These are phyloP conservation scores for Catamblyrhynchus diadema DNA, from an alignment of 2,797 vertebrate species.

Conservation along the genomic window DNA sequence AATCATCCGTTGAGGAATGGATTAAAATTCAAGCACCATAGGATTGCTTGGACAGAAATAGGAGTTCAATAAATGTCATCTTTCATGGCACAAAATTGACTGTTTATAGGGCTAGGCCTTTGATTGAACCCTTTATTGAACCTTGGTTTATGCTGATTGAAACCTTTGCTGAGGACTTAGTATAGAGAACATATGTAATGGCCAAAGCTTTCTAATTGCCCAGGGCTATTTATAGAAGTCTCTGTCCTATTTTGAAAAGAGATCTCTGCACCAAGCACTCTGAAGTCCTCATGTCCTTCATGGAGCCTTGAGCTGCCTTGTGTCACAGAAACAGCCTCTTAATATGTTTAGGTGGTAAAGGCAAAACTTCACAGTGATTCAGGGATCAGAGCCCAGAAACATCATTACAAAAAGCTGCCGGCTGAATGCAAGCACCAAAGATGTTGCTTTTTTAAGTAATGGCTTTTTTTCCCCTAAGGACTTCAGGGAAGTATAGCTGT, in stretches of 20 bases:
- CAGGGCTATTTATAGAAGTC: neutral
- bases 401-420: neutral
- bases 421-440: neutral
- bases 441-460: neutral
- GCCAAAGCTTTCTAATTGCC: neutral
- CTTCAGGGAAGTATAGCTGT: neutral
- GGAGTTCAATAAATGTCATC: constrained; percentile 27
- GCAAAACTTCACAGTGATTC: constrained; percentile 14
- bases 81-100: neutral
- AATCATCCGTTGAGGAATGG: neutral
- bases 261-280: neutral
- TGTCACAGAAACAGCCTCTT: neutral
- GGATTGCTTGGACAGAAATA: constrained; percentile 2
- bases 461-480: neutral
- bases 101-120: constrained; percentile 9
- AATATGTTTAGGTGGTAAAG: constrained; percentile 15
- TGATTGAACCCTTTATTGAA: constrained; percentile 19
- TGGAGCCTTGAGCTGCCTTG: neutral
- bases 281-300: neutral
- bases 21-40: constrained; percentile 28
- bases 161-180: neutral
- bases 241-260: neutral
- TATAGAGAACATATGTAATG: neutral
- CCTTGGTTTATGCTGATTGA: constrained; percentile 10
- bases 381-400: neutral